Evolutionary conservation across 1,140 invertebrate genomes (phyloP), one percentile per base, ranked within the genome.

Genomic region (Drosophila ogumai): DNA sequence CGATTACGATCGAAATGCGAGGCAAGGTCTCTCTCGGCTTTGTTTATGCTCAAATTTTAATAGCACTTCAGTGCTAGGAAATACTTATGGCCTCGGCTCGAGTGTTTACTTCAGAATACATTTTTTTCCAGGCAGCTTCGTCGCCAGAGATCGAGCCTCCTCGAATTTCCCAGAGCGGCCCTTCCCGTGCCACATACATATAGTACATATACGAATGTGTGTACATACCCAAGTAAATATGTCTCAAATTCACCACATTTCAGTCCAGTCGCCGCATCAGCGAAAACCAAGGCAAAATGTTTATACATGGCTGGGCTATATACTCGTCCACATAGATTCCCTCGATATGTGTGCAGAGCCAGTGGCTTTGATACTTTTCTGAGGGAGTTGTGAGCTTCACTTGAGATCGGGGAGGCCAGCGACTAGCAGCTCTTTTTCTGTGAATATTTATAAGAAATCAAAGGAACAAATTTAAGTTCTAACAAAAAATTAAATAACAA

Each of bases 101-200:
- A 28, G 40, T 12, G 28, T 46, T 52, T 52, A 13, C 12, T 34
- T 12, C 17, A 7, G 34, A 52, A 34, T 52, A 19, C n/a, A 22
- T 54, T 9, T 15, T 15, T n/a, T 17, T 34, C 32, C 31, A 15
- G 17, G 32, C 50, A 54, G 17, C 17, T 52, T 17, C 5, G 28
- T 17, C 0, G 49, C 49, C 49, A 19, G 31, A 34, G 13, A 47
- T 50, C 19, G 58, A 52, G 13, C 1, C 46, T 34, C 13, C 46
- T 60, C 58, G 31, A 6, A 19, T 60, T 60, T n/a, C 58, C 44
- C n/a, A 5, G 28, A 50, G 28, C 9, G 8, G 44, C 25, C 46
- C 25, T 28, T 52, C n/a, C 28, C 10, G 1, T 32, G n/a, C 5
- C 28, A 49, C 7, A 17, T 19, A 13, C 8, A 52, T 4, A 50